Evolutionary conservation across 2,113 vertebrate genomes (phyloP), one percentile per base, ranked within the genome.

Genomic region (Solea senegalensis): DNA sequence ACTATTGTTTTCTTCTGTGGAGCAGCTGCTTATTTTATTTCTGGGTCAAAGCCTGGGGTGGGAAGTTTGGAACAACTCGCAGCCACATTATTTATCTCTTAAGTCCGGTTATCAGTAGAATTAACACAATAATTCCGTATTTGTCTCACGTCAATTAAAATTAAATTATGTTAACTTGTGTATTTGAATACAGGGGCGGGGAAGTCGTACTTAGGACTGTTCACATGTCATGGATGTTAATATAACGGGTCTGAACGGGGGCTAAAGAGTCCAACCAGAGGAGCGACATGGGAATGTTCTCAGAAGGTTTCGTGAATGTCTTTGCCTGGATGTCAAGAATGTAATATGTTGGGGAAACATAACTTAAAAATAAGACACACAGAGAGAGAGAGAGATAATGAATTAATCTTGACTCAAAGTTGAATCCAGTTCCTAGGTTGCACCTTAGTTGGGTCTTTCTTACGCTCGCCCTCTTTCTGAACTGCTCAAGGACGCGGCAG

Each of bases 1-100:
- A 21, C 21, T 21, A 95, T 95, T 95, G 95, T 97, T 97, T 97
- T 96, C 96, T 97, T 95, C 95, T 94, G 91, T 87, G 93, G 91
- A 94, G 91, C 80, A 82, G 79, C 76, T 76, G 5, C 74, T 95
- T 92, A 93, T 88, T 92, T 95, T 95, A 95, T 95, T 95, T 21
- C 21, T 21, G 21, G 21, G 21, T 21, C 21, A 21, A 21, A 21
- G 21, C 21, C 21, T 21, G 21, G 21, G 21, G 21, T 21, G 21
- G 21, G 21, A 21, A 21, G 21, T 21, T 21, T 21, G 21, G 21
- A 21, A 21, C 21, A 21, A 21, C 21, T 21, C 21, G 21, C 21
- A 21, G 21, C 21, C 21, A 21, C 21, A 21, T 21, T 21, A 21
- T 21, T 21, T 21, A 21, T 21, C 21, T 34, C 34, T 34, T 34